phyloP scores from a whole-genome alignment of 2,113 vertebrate genomes.

The Campylomormyrus tamandua region DNA sequence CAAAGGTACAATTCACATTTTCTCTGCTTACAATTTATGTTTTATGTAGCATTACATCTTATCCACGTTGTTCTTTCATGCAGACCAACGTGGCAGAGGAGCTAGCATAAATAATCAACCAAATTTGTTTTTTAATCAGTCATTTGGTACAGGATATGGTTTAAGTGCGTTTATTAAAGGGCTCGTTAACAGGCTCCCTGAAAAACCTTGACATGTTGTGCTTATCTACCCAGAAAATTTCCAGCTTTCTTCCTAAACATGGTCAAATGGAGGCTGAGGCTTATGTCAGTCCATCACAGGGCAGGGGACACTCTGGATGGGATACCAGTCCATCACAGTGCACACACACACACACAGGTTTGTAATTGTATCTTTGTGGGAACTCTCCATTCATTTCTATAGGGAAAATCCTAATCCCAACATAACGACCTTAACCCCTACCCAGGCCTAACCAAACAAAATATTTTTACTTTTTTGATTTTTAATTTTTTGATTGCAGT shows the following conservation, averaged over 20 bases:
- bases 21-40: background rate
- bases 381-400: too few species aligned
- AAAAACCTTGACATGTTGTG: background rate
- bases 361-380: too few species aligned
- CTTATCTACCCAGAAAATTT: background rate
- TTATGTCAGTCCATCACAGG: background rate
- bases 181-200: background rate
- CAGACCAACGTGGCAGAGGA: background rate
- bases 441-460: too few species aligned
- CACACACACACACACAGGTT: too few species aligned
- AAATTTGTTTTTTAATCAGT: background rate
- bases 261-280: background rate
- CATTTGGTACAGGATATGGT: background rate
- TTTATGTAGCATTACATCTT: background rate
- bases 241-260: background rate
- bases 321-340: background rate
- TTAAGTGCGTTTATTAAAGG: background rate
- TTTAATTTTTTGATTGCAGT: too few species aligned
- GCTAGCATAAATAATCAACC: background rate
- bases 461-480: too few species aligned
- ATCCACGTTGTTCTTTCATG: background rate
- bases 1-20: background rate
- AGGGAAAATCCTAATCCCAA: too few species aligned
- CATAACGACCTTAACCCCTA: too few species aligned
- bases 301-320: background rate